phyloP scores from a whole-genome alignment of 2,888 invertebrate genomes.

The Scaptomyza tumidula region DNA sequence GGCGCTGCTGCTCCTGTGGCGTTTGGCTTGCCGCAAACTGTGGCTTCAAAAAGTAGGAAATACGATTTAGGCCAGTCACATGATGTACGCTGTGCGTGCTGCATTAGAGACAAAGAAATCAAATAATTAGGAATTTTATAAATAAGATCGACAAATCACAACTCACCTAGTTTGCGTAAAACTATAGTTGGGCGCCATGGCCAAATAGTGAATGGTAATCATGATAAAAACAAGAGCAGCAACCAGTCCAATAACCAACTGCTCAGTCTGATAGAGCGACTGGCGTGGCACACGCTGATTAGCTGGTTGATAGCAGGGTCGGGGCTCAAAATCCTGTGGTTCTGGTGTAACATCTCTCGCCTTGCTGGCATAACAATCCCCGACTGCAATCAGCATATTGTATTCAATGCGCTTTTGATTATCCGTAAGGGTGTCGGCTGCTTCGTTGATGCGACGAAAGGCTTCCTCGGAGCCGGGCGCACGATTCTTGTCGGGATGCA shows the following conservation, averaged over 20 bases:
- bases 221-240: slow-evolving; percentile 92
- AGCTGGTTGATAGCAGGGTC: slow-evolving; percentile 72
- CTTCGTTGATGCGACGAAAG: slow-evolving; percentile 93
- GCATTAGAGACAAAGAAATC: slow-evolving; percentile 1
- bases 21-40: slow-evolving; percentile 87
- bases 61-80: slow-evolving; percentile 90
- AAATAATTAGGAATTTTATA: neutral
- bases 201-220: slow-evolving; percentile 55
- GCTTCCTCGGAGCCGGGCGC: slow-evolving; percentile 92
- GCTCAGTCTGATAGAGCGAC: slow-evolving; percentile 62
- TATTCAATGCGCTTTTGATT: slow-evolving; percentile 90
- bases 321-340: slow-evolving; percentile 85
- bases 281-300: slow-evolving; percentile 75
- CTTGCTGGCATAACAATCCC: slow-evolving; percentile 86
- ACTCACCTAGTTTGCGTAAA: slow-evolving; percentile 88
- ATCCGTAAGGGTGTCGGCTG: slow-evolving; percentile 91
- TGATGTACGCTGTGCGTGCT: slow-evolving; percentile 85
- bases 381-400: slow-evolving; percentile 84
- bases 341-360: slow-evolving; percentile 70
- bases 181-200: slow-evolving; percentile 91
- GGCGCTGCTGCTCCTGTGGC: slow-evolving; percentile 30
- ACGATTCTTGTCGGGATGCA: slow-evolving; percentile 94
- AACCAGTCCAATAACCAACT: slow-evolving; percentile 64
- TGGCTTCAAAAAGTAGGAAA: slow-evolving; percentile 97
- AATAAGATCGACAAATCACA: slow-evolving; percentile 3